Conservation (phyloP, 2,113 vertebrate species). For the Oreotragus oreotragus region DNA sequence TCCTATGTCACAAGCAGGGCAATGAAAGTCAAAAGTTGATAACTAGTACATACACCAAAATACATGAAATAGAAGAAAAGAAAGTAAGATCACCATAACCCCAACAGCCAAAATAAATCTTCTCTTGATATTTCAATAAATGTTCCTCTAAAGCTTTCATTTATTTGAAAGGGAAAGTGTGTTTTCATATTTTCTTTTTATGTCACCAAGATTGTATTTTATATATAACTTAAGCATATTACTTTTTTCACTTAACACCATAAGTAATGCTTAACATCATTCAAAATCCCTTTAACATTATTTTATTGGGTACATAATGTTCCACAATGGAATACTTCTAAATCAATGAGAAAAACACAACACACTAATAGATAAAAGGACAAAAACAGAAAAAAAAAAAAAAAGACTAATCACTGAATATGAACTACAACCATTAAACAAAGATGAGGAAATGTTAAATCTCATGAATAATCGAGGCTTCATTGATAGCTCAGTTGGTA, state of each 20-base stretch:
- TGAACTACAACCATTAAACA: background rate
- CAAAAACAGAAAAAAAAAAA: background rate
- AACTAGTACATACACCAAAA: background rate
- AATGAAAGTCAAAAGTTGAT: background rate
- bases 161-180: background rate
- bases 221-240: background rate
- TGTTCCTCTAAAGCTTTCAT: background rate
- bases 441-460: background rate
- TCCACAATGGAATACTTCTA: background rate
- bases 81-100: background rate
- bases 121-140: background rate
- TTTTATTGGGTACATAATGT: slow-evolving; percentile 41
- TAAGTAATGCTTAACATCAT: background rate
- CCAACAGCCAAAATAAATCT: background rate
- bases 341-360: background rate
- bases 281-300: background rate
- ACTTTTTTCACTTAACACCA: background rate
- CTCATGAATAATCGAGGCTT: background rate
- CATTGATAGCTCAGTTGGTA: background rate
- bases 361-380: background rate
- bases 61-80: background rate
- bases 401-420: background rate
- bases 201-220: background rate
- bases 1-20: background rate
- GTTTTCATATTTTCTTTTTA: background rate